Conservation (phyloP, 1,140 invertebrate species). For the Arion vulgaris region DNA sequence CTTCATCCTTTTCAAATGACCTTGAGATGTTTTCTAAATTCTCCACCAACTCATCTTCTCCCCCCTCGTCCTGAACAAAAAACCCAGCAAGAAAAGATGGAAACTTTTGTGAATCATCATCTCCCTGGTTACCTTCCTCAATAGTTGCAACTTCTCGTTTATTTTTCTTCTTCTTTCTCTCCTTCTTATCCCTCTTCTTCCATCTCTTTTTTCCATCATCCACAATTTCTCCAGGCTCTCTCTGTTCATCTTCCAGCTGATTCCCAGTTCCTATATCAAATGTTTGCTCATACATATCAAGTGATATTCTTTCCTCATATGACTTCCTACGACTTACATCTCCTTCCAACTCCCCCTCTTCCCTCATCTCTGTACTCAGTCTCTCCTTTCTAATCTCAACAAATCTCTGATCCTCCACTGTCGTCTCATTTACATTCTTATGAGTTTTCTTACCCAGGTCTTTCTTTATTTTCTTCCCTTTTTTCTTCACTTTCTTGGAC, state of each 20-base stretch:
- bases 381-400: conserved; percentile 32
- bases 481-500: conserved; percentile 36
- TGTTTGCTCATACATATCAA: conserved; percentile 15
- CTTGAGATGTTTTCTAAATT: background rate
- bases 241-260: background rate
- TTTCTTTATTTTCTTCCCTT: conserved; percentile 38
- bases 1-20: conserved; percentile 25
- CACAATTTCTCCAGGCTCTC: conserved; percentile 37
- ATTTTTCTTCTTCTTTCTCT: conserved; percentile 34
- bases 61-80: conserved; percentile 42
- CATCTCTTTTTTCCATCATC: conserved; percentile 28
- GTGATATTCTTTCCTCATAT: conserved; percentile 23
- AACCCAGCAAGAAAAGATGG: conserved; percentile 33
- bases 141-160: conserved; percentile 38
- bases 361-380: conserved; percentile 17
- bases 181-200: conserved; percentile 35
- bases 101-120: conserved; percentile 39
- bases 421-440: background rate
- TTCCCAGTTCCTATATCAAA: background rate
- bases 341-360: conserved; percentile 35
- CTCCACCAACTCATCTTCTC: conserved; percentile 5
- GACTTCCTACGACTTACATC: conserved; percentile 18
- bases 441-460: conserved; percentile 29
- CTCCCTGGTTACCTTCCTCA: conserved; percentile 34
- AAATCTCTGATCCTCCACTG: conserved; percentile 33